Conservation (phyloP, 2,797 vertebrate genomes). For the Sylvilagus floridanus region DNA sequence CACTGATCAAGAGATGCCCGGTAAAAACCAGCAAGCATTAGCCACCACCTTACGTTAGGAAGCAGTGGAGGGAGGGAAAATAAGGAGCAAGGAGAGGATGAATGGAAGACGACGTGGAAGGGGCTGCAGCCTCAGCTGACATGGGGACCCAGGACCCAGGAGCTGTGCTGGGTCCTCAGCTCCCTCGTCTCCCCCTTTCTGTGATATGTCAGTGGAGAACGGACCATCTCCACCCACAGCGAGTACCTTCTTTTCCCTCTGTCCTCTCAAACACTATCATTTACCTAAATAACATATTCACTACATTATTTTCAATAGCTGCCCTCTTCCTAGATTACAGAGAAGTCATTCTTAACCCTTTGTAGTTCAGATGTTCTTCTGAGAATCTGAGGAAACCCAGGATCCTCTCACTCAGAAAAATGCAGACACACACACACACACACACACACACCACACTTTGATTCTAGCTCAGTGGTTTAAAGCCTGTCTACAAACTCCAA, state of each 20-base stretch:
- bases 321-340: neutral
- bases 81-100: neutral
- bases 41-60: neutral
- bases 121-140: fast-evolving
- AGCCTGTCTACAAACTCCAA: neutral
- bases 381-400: neutral
- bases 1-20: neutral
- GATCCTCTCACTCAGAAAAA: neutral
- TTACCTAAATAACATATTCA: neutral
- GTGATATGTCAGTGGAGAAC: fast-evolving
- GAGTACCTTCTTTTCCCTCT: neutral
- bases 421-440: neutral
- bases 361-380: neutral
- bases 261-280: neutral
- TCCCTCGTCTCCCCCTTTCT: neutral
- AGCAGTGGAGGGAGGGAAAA: neutral
- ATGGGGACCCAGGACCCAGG: neutral
- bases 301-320: neutral
- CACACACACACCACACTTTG: neutral
- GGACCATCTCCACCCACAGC: neutral
- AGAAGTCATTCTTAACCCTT: neutral
- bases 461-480: neutral
- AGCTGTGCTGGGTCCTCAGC: fast-evolving
- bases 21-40: neutral
- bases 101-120: too few species aligned